Evolutionary conservation across 1,140 invertebrate species (phyloP).

Genomic region (Octopus bimaculoides): DNA sequence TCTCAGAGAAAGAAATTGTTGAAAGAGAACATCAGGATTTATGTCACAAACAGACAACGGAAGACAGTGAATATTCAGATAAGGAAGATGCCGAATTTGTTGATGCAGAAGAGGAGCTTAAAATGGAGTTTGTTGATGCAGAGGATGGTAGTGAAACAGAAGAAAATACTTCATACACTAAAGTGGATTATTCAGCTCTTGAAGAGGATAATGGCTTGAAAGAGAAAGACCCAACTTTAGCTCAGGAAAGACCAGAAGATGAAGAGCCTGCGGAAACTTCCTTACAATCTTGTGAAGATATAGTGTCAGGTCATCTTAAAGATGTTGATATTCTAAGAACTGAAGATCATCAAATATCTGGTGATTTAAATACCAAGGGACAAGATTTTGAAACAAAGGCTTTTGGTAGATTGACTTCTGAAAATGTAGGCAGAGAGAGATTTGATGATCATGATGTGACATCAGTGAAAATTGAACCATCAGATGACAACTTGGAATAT

Average conservation of each 20-base stretch:
- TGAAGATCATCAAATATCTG: no score
- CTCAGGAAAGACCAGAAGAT: neutral
- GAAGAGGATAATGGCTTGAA: slow-evolving; percentile 4
- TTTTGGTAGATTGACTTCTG: no score
- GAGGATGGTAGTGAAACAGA: no score
- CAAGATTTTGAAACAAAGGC: no score
- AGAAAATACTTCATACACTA: no score
- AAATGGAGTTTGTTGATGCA: no score
- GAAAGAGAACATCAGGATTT: no score
- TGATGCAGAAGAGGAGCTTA: neutral
- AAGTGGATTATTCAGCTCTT: neutral
- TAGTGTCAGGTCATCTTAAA: neutral
- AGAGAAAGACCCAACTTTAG: neutral
- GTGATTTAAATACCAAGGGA: no score
- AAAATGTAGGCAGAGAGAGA: no score
- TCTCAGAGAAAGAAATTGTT: no score
- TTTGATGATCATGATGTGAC: neutral
- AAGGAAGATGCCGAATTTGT: neutral
- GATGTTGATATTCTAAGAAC: no score
- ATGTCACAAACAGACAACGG: no score
- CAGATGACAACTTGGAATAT: neutral
- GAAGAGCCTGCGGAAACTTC: neutral
- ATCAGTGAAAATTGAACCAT: neutral
- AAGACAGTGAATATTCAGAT: neutral
- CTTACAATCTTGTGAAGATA: neutral